These are phyloP conservation scores for Panagrolaimus sp. DNA, from an alignment of 1,140 invertebrate genomes.

Conservation along the genomic window DNA sequence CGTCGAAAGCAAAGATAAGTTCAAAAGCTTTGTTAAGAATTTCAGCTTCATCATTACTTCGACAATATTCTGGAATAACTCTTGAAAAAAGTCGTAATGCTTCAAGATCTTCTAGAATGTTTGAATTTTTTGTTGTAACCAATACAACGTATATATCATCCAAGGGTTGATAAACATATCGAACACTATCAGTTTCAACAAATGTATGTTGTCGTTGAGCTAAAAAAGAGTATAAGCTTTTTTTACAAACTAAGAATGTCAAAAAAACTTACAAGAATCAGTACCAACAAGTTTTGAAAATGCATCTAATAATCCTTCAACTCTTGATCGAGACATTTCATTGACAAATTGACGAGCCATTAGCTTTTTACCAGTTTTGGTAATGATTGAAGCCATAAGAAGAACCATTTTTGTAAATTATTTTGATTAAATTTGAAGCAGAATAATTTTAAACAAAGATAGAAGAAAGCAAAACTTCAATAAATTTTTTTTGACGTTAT, in stretches of 20 bases:
- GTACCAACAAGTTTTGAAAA: constrained; percentile 90
- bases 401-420: constrained; percentile 74
- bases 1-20: constrained; percentile 97
- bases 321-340: constrained; percentile 95
- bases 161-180: constrained; percentile 95
- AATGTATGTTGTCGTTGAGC: constrained; percentile 81
- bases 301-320: constrained; percentile 94
- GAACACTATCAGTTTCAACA: constrained; percentile 94
- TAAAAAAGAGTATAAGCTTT: constrained; percentile 28
- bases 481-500: no score
- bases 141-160: constrained; percentile 93
- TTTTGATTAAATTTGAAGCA: no score
- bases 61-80: constrained; percentile 90
- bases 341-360: constrained; percentile 91
- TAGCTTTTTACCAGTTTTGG: constrained; percentile 93
- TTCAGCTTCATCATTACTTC: constrained; percentile 81
- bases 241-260: no score
- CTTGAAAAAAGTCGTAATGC: constrained; percentile 89
- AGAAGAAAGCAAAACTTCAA: no score
- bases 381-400: constrained; percentile 92
- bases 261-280: constrained; percentile 62
- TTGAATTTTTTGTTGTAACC: constrained; percentile 96
- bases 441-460: no score
- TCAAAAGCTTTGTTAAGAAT: constrained; percentile 93
- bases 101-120: constrained; percentile 97